Base-by-base conservation (phyloP, 2,113 vertebrate species). In the Egretta garzetta region DNA sequence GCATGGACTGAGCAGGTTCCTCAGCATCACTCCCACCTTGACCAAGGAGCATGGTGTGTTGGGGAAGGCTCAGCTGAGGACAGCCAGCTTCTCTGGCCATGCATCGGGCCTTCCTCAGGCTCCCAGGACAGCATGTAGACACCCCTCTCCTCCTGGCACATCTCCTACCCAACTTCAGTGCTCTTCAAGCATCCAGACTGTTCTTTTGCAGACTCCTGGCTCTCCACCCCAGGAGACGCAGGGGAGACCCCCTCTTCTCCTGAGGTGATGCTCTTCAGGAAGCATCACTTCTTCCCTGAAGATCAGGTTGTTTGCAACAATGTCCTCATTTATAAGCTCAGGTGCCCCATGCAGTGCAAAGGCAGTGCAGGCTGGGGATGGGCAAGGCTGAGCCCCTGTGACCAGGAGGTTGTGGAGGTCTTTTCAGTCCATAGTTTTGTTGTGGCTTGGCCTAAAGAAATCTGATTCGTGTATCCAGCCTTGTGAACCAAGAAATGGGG, bases 261-360 rank as follows among this genome's bases (percentile, higher is more conserved):
- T 11, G 68, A n/a, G 63, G 21, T 0, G 3, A 8, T 9, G 27
- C 2, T 63, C 13, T 81, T 20, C 56, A 80, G 75, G 59, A 28
- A 16, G 11, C 21, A 62, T 28, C 21, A 2, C 6, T 17, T 4
- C 21, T 50, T 64, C 43, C 19, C 80, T 56, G 66, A 13, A 47
- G 43, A 33, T 9, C 10, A 27, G 50, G 62, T 41, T 67, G 39
- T 41, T 76, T 35, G 71, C 53, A 58, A 37, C 49, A 83, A 22
- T 23, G 14, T 14, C 63, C 50, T 77, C 1, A 0, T 62, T 64
- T 41, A 53, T 37, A 37, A 2, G 4, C 23, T 21, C 37, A 6
- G 39, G 43, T 27, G 12, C 15, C 18, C 28, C 0, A 0, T 20
- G 71, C 27, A 6, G n/a, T 35, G 35, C 24, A 8, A 35, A 70